Evolutionary conservation across 2,888 invertebrate species (phyloP), one percentile per base, ranked within the genome.

Genomic region (Drosophila infuscata): DNA sequence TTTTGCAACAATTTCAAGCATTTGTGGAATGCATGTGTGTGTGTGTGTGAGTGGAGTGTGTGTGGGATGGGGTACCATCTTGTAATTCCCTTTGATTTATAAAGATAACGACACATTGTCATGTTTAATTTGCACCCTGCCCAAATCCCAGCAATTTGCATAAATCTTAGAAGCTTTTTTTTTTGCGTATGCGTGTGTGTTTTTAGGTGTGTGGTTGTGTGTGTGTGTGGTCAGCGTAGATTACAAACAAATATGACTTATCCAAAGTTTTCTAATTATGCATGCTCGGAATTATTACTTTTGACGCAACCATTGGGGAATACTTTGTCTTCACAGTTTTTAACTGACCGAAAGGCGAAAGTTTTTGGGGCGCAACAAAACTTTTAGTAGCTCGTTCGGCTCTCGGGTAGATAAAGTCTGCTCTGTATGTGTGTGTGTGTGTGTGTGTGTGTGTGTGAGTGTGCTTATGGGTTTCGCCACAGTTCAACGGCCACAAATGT

Each of bases 31-130:
- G 74, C 75, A 66, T 60, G 61, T 58, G 15, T 32, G 30, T 36
- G 30, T 30, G 48, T 30, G 30, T 48, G 3, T 48, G 60, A 54
- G 36, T 25, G 25, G 25, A 25, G 38, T 54, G 70, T 53, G 65
- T 48, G 35, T 17, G 48, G 54, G 70, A 29, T 51, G 49, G 48
- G 17, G 3, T n/a, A 12, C 58, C 72, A 74, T 66, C 72, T 70
- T 80, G 81, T 91, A 91, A 91, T 88, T 83, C 91, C 83, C 82
- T 91, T 91, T 91, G 91, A 91, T 91, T 91, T 91, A 91, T 91
- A 88, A 84, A 89, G 83, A 89, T 89, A 83, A 81, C 78, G 79
- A 72, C 75, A 75, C 83, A 81, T 83, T 81, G 82, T 89, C 81
- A 65, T 90, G 89, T 83, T 83, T 82, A 80, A 89, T 81, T 87